Evolutionary conservation across 1,140 invertebrate genomes (phyloP).

Genomic region (Bombus sylvicola): DNA sequence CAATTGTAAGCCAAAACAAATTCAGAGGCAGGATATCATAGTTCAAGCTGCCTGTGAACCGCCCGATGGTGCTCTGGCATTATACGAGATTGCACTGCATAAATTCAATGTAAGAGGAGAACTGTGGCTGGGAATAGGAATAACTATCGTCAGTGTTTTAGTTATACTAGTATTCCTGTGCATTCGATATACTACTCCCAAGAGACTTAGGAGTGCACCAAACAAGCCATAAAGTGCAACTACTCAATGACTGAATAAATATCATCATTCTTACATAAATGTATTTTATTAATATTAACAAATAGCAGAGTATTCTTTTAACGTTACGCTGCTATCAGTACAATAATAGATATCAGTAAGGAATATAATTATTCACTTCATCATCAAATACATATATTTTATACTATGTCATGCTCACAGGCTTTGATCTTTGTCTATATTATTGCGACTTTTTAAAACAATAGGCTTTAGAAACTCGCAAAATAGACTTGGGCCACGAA

Average conservation of each 20-base stretch:
- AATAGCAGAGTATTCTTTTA: constrained; percentile 3
- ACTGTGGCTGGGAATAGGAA: constrained; percentile 72
- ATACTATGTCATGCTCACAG: constrained; percentile 42
- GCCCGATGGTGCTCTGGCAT: constrained; percentile 89
- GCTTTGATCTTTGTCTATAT: constrained; percentile 50
- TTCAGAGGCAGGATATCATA: constrained; percentile 92
- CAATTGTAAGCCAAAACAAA: constrained; percentile 83
- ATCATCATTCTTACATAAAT: not conserved
- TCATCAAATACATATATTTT: constrained; percentile 10
- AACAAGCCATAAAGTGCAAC: constrained; percentile 76
- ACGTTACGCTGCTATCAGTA: constrained; percentile 1
- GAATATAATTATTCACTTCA: constrained; percentile 13
- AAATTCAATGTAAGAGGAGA: constrained; percentile 63
- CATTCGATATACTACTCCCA: constrained; percentile 72
- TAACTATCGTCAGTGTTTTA: constrained; percentile 63
- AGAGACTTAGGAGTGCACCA: constrained; percentile 77
- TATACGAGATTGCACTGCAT: constrained; percentile 81
- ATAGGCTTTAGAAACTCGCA: constrained; percentile 69
- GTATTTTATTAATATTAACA: not conserved
- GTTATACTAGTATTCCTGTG: constrained; percentile 69
- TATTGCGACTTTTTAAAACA: constrained; percentile 69
- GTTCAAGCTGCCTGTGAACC: constrained; percentile 90
- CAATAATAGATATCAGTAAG: constrained; percentile 17
- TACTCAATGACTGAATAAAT: not conserved
- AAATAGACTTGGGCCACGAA: constrained; percentile 58